These are phyloP conservation scores for Octopus sinensis DNA, from an alignment of 1,140 invertebrate genomes.

Conservation along the genomic window DNA sequence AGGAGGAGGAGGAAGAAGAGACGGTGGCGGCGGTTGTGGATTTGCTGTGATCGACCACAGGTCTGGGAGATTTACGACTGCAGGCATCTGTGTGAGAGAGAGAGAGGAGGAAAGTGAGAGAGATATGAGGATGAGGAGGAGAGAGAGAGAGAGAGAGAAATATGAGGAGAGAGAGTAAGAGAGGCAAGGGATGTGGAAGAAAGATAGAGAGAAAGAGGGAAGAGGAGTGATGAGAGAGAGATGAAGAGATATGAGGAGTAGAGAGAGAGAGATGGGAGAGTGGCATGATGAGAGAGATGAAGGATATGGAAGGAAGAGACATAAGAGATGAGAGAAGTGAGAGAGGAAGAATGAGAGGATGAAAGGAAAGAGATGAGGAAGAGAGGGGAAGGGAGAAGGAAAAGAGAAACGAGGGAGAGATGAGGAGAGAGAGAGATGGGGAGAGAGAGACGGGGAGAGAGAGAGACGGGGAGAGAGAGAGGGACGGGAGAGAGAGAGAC, in stretches of 20 bases:
- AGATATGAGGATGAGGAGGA: background rate
- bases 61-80: background rate
- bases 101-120: background rate
- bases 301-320: too few species aligned
- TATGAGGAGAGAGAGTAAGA: background rate
- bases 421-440: too few species aligned
- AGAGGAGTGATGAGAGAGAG: background rate
- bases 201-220: background rate
- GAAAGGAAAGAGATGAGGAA: too few species aligned
- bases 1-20: background rate
- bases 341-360: accelerated
- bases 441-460: too few species aligned
- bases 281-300: too few species aligned
- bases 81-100: background rate
- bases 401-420: too few species aligned
- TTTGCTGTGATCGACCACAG: background rate
- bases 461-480: too few species aligned
- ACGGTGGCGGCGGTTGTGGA: background rate
- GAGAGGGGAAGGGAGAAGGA: too few species aligned
- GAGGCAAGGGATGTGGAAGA: background rate
- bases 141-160: background rate
- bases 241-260: background rate
- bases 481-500: too few species aligned
- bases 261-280: too few species aligned
- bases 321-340: too few species aligned